Base-by-base conservation (phyloP, 1,140 invertebrate genomes). In the Pteromalus puparum region DNA sequence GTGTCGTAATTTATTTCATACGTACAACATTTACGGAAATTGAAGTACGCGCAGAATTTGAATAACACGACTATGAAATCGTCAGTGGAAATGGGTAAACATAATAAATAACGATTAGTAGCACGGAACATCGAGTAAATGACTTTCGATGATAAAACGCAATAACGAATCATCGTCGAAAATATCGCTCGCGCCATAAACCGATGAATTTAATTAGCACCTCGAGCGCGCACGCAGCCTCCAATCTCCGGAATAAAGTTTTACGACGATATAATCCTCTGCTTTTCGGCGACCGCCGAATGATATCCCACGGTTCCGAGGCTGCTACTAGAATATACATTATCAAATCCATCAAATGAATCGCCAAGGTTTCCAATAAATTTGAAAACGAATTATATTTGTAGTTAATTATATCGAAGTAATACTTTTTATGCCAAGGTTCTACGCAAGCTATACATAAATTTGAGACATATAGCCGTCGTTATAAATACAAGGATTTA, bases 161-260 rank as follows among this genome's bases (percentile, higher is more conserved):
- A 70, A 38, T 61, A 21, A 26, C 28, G 10, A 74, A 74, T 67
- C 81, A 82, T 67, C 73, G 26, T 26, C 34, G n/a, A 82, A 82
- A 82, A 82, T 82, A 82, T 73, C 70, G 21, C 53, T 15, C 15
- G 53, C 18, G 68, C 30, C 13, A n/a, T 76, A 70, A 83, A 65
- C 34, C 12, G 24, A 75, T 48, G 81, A 75, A 82, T 83, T n/a
- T 83, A 77, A 83, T 83, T 77, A 83, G 46, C 80, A 82, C 48
- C 80, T 82, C 3, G 53, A 5, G 1, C 53, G 18, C 53, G 3
- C 12, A 18, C 5, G 46, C 46, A 48, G 65, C n/a, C 61, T 42
- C 15, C 26, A 78, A 67, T 67, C n/a, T 67, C 9, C 21, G 13
- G 24, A 53, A 61, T 73, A 73, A 61, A 13, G 10, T 48, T 81